Base-by-base conservation (phyloP, 2,113 vertebrate species). In the Fulica atra region DNA sequence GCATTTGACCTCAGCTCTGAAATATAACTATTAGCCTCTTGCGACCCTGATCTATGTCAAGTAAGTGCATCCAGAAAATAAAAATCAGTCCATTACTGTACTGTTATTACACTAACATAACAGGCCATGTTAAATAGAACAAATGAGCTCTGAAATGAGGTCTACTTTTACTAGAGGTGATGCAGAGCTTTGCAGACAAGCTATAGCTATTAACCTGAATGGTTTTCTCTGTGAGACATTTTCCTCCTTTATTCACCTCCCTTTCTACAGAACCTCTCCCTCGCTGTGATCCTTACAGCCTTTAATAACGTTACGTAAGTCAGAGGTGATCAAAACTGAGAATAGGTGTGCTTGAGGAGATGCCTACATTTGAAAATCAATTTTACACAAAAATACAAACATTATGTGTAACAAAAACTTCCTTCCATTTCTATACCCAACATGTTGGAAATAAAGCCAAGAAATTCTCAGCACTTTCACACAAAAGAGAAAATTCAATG, bases 61-160 rank as follows among this genome's bases (percentile, higher is more conserved):
- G 76, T 83, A 80, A 81, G 15, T 2, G 0, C 36, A 95, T 63
- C 25, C 44, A 57, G 88, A 36, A 94, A 92, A 94, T 61, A 92
- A 95, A 96, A 89, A 35, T 46, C 35, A 65, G 44, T 36, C 86
- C 53, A 92, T 94, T 96, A 86, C 16, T 2, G 8, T 51, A 50
- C 20, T n/a, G 26, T 69, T 92, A 88, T 54, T 84, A 53, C 36
- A 64, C 64, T 81, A 90, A 88, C 64, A 54, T 53, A 91, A 72
- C 38, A 57, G 44, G 53, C 33, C 88, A 25, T n/a, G 56, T 91
- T 90, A 94, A 90, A 84, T 18, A 90, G 61, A 88, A 95, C 7
- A 93, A 86, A 93, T 68, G 66, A 90, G 42, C 53, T 86, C 90
- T 83, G 65, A 92, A 96, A 90, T 84, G 3, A 90, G 71, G 33